Evolutionary conservation across 2,888 invertebrate genomes (phyloP).

Genomic region (Drymonia ruficornis): DNA sequence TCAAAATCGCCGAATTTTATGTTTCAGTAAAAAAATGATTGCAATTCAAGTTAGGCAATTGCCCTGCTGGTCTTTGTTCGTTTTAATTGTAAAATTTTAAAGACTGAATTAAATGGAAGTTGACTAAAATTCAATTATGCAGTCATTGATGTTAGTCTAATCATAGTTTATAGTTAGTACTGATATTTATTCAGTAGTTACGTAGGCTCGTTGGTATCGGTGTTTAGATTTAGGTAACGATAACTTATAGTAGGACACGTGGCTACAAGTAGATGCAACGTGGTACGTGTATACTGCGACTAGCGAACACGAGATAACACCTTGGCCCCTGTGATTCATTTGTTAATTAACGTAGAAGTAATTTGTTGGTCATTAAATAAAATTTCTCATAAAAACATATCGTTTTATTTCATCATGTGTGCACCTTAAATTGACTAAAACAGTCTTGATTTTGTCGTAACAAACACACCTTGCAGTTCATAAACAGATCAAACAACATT

Average conservation of each 20-base stretch:
- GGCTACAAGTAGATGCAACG: conserved; percentile 53
- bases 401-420: conserved; percentile 31
- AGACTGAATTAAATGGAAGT: conserved; percentile 80
- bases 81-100: conserved; percentile 75
- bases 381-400: conserved; percentile 59
- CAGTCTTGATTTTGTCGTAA: conserved; percentile 58
- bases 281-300: conserved; percentile 43
- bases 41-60: too few species aligned
- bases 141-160: conserved; percentile 70
- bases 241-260: conserved; percentile 49
- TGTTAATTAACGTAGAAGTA: conserved; percentile 71
- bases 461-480: conserved; percentile 29
- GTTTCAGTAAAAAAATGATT: too few species aligned
- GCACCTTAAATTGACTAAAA: conserved; percentile 53
- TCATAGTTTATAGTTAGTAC: conserved; percentile 55
- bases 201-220: conserved; percentile 46
- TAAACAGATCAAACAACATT: neutral
- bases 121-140: conserved; percentile 78
- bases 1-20: too few species aligned
- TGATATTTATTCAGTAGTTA: conserved; percentile 32
- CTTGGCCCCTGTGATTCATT: conserved; percentile 81
- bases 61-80: conserved; percentile 58
- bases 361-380: conserved; percentile 75
- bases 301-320: conserved; percentile 74
- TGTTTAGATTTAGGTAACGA: conserved; percentile 53